phyloP scores from a whole-genome alignment of 2,797 vertebrate species.

The Lepidocolaptes lacrymiger region DNA sequence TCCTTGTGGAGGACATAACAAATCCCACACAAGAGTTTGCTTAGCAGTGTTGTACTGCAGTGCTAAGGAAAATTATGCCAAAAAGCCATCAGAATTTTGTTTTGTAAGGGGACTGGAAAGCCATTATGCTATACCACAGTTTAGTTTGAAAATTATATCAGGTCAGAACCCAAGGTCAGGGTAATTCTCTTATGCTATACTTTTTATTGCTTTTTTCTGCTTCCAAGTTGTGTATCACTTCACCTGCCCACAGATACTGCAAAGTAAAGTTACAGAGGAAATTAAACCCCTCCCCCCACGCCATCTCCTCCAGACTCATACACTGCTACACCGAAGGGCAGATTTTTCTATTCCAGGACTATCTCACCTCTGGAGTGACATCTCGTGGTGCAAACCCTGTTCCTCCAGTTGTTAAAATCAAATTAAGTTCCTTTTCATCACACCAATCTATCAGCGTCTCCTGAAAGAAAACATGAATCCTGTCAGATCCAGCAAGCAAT shows the following conservation, averaged over 20 bases:
- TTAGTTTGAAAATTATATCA: not conserved
- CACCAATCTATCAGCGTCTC: constrained; percentile 99
- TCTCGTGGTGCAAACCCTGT: constrained; percentile 97
- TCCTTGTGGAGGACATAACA: not conserved
- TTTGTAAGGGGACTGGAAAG: not conserved
- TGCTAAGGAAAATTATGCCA: not conserved
- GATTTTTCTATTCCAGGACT: constrained; percentile 8
- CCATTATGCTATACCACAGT: not conserved
- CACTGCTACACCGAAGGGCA: constrained; percentile 6
- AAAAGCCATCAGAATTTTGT: not conserved
- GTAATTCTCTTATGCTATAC: not conserved
- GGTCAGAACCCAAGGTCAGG: not conserved
- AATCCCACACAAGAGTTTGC: not conserved
- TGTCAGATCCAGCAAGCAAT: constrained; percentile 47
- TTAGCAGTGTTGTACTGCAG: not conserved
- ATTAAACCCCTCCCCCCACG: not conserved
- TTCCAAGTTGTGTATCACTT: not conserved
- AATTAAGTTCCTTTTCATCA: constrained; percentile 98
- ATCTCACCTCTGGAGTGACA: constrained; percentile 96
- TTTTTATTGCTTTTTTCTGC: not conserved
- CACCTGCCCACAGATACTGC: not conserved
- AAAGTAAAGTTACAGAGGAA: not conserved
- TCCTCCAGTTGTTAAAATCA: constrained; percentile 97
- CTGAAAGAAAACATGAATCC: constrained; percentile 78
- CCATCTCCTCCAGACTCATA: not conserved